Conservation (phyloP, 2,113 vertebrate species). For the Serilophus lunatus region DNA sequence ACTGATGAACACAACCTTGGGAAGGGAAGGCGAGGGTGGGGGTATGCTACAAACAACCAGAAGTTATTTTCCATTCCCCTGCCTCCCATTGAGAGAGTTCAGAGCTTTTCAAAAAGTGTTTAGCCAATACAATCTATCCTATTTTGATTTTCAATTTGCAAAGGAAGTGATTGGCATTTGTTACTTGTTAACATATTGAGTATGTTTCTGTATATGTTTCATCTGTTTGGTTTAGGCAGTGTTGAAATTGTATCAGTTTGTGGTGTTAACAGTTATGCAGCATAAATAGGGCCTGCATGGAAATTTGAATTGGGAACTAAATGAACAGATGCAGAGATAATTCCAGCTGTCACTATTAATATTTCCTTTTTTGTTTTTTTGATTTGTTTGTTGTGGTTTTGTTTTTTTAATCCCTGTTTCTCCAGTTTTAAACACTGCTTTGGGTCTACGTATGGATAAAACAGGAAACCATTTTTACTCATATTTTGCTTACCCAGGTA, state of each 20-base stretch:
- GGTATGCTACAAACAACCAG: neutral
- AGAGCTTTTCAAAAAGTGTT: neutral
- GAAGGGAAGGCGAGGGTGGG: neutral
- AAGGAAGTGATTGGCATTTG: neutral
- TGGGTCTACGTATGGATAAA: neutral
- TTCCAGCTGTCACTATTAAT: slow-evolving; percentile 10
- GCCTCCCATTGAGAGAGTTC: neutral
- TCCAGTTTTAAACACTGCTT: neutral
- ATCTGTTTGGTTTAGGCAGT: neutral
- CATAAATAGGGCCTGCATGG: neutral
- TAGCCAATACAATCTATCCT: neutral
- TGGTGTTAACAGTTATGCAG: neutral
- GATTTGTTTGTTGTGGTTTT: no score
- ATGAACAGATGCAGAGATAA: slow-evolving; percentile 11
- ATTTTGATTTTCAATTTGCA: slow-evolving; percentile 2
- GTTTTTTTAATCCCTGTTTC: neutral
- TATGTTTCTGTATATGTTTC: neutral
- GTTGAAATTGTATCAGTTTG: neutral
- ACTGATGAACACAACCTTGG: neutral
- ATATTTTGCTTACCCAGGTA: neutral
- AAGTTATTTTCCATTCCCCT: neutral
- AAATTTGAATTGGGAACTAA: slow-evolving; percentile 19
- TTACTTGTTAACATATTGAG: neutral
- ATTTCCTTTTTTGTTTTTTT: neutral
- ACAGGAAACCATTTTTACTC: neutral